Evolutionary conservation across 2,888 invertebrate genomes (phyloP), one percentile per base, ranked within the genome.

Genomic region (Ptychoptera albimana): DNA sequence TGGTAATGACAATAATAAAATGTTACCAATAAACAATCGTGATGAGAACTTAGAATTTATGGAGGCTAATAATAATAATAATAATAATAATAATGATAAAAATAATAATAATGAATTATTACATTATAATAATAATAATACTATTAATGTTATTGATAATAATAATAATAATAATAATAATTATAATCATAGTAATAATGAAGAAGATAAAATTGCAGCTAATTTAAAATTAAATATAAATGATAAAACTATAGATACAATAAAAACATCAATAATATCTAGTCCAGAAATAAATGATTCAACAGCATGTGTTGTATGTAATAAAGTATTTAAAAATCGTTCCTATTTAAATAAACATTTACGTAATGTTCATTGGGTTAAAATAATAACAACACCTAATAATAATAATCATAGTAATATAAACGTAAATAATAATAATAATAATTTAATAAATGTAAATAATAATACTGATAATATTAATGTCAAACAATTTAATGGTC

Each of bases 271-370:
- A 36, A 12, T 13, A 13, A 13, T 13, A 9, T 8, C n/a, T 13
- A 36, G 13, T 36, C 34, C n/a, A 34, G 31, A 37, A 37, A 37
- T 15, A 8, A 29, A 13, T 31, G 42, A 37, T 31, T 15, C 14
- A 4, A 37, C 37, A 23, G n/a, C 23, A 13, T 48, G 48, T 32
- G 38, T 46, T 31, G 48, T 48, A 38, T 65, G 65, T 46, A 48
- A 54, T 8, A 57, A 54, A 35, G 53, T 54, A 31, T 54, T 66
- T 41, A 64, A 65, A 52, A 49, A 60, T 31, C 54, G 54, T 34
- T 56, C 57, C 48, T 65, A 63, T 7, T 47, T 66, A 15, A 49
- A 53, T 2, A 48, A 48, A 12, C 48, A 48, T 36, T 39, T 48
- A 7, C 39, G 45, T 12, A 46, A 44, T 39, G 48, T 48, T 29